phyloP scores from a whole-genome alignment of 2,888 invertebrate species.

The Dynastes maya region DNA sequence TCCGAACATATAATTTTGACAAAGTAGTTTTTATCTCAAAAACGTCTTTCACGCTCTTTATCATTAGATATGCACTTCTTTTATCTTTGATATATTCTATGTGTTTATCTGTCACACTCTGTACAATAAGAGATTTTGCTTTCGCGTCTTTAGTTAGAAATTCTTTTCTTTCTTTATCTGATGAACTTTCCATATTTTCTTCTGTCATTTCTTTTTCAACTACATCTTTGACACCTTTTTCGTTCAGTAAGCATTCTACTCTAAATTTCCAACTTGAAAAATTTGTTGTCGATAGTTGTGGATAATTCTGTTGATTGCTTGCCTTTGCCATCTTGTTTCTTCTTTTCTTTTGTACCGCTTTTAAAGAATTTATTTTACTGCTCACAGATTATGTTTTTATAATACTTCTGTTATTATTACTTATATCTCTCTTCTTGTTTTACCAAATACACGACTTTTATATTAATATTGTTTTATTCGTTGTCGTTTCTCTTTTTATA shows the following conservation, averaged over 20 bases:
- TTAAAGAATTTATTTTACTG: too few relatives aligned
- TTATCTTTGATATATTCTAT: constrained; percentile 56
- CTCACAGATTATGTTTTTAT: too few relatives aligned
- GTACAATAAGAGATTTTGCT: constrained; percentile 55
- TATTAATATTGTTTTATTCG: too few relatives aligned
- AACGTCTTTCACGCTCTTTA: constrained; percentile 57
- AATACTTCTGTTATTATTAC: too few relatives aligned
- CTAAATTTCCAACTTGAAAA: constrained; percentile 11
- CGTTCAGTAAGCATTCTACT: constrained; percentile 7
- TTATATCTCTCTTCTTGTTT: too few relatives aligned
- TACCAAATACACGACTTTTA: too few relatives aligned
- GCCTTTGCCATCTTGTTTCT: too few relatives aligned
- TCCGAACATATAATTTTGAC: too few relatives aligned
- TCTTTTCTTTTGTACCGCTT: too few relatives aligned
- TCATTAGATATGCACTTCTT: constrained; percentile 56
- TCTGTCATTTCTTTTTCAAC: background rate
- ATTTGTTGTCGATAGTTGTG: background rate
- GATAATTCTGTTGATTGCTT: background rate
- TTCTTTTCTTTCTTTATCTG: constrained; percentile 41
- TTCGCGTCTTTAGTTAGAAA: constrained; percentile 53
- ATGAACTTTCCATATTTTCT: background rate
- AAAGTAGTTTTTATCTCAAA: too few relatives aligned
- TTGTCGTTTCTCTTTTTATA: too few relatives aligned
- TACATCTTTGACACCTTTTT: constrained; percentile 2
- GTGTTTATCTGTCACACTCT: constrained; percentile 56